Conservation (phyloP, 2,113 vertebrate species). For the Amphiprion percula region DNA sequence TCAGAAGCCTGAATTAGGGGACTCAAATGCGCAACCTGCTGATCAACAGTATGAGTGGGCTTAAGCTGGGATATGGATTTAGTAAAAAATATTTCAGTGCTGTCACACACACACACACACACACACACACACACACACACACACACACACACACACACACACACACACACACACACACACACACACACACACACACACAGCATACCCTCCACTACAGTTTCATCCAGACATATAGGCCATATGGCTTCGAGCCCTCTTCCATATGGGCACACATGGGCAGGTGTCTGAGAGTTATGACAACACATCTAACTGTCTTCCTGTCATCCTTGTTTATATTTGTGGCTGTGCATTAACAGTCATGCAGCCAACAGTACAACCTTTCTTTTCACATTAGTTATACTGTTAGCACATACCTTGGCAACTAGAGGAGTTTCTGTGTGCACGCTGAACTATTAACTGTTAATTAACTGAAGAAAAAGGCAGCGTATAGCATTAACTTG, state of each 20-base stretch:
- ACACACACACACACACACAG: constrained; percentile 1
- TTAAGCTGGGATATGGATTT: constrained; percentile 67
- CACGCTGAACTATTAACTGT: constrained; percentile 30
- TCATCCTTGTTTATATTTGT: constrained; percentile 28
- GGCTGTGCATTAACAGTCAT: constrained; percentile 14
- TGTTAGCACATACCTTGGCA: constrained; percentile 31
- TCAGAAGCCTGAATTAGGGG: constrained; percentile 37
- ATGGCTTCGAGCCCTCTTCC: constrained; percentile 56
- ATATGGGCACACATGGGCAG: constrained; percentile 59
- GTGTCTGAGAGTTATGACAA: constrained; percentile 54
- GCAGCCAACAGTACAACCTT: constrained; percentile 15
- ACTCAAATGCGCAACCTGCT: constrained; percentile 48
- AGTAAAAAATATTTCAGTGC: constrained; percentile 23
- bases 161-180: background rate
- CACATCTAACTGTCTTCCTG: constrained; percentile 55
- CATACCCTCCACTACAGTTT: constrained; percentile 21
- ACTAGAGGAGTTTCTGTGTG: constrained; percentile 22
- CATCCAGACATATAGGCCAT: constrained; percentile 58
- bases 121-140: constrained; percentile 11
- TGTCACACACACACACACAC: constrained; percentile 13
- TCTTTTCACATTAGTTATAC: constrained; percentile 22
- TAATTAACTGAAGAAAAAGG: constrained; percentile 7
- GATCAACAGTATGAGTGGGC: constrained; percentile 47
- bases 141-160: background rate
- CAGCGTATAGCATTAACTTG: background rate